Percentiles rank a stretch among this genome's conserved stretches.
These are phyloP conservation scores for Drosophila flavopinicola DNA, from an alignment of 2,888 invertebrate species.

Conservation along the genomic window DNA sequence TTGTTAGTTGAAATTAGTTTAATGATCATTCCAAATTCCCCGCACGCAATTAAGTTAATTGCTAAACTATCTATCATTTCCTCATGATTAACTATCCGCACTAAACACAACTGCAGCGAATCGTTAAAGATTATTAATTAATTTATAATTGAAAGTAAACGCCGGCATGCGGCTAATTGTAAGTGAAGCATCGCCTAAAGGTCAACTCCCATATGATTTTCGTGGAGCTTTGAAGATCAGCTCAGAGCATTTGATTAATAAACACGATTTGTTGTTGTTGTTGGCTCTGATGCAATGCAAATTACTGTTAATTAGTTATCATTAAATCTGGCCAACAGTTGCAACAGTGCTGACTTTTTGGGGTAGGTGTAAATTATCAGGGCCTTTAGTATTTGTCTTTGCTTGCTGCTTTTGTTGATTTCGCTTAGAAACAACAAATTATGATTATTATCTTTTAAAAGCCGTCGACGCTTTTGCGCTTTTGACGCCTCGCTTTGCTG, in stretches of 20 bases:
- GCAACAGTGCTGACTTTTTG: constrained; percentile 10
- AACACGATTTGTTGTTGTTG: constrained; percentile 5
- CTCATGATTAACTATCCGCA: constrained; percentile 49
- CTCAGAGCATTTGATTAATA: constrained; percentile 41
- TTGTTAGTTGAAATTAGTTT: constrained; percentile 54
- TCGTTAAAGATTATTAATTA: constrained; percentile 72
- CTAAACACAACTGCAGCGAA: constrained; percentile 38
- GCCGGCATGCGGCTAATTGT: constrained; percentile 49
- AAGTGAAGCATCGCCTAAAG: constrained; percentile 41
- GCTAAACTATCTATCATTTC: constrained; percentile 68
- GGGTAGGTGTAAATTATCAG: constrained; percentile 27
- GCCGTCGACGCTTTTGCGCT: constrained; percentile 39
- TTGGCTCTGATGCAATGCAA: constrained; percentile 30
- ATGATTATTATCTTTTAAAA: constrained; percentile 51
- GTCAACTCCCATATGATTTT: constrained; percentile 31
- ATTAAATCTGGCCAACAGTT: constrained; percentile 27
- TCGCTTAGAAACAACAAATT: constrained; percentile 4
- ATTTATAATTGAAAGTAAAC: constrained; percentile 63
- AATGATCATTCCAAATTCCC: constrained; percentile 40
- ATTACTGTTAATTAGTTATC: constrained; percentile 39
- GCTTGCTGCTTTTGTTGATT: constrained; percentile 18
- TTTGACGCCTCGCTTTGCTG: constrained; percentile 45
- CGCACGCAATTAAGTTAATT: constrained; percentile 66
- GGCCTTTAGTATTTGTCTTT: constrained; percentile 12
- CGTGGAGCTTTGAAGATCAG: neutral